Base-by-base conservation (phyloP, 2,797 vertebrate genomes). In the Aeoliscus strigatus region DNA sequence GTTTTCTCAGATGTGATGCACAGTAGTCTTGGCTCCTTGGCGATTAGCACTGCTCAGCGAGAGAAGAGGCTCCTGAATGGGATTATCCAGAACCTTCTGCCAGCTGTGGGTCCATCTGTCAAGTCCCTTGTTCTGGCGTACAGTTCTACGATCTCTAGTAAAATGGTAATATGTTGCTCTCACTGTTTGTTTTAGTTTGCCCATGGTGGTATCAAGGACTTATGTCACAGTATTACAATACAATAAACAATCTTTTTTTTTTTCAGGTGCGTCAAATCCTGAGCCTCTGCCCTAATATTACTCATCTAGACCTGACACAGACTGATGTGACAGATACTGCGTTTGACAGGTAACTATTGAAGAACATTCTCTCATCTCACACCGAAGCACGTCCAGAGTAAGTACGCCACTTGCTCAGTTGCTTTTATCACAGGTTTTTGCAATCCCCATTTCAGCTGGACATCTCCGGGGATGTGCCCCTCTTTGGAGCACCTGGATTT, bases 261-360 rank as follows among this genome's bases (percentile, higher is more conserved):
- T 45, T 38, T 15, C 65, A 98, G 96, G 89, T 98, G 29, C 93
- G 93, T 27, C 94, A 94, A 66, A 94, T 99, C 40, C 90, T 99
- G 66, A 90, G 86, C 68, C 83, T 94, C 55, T 99, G 96, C 57
- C 94, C 94, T 31, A 95, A 93, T 45, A 80, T 99, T 72, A 89
- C 89, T 27, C 88, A 94, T 66, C 75, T 99, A 82, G 93, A 99
- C 82, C 88, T 99, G 67, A 97, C 94, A 16, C 96, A 98, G 72
- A 97, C 96, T 0, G 90, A 91, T 53, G 85, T 98, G 57, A 93
- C 92, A 1, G 96, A 99, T 70, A 91, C 84, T 23, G 93, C 94
- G 4, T 99, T 99, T 84, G 93, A 97, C 87, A 93, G 95, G 96
- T 98, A 71, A 45, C 40, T 41, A 37, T 15, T 16, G 12, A 31